Base-by-base conservation (phyloP, 2,888 invertebrate genomes). In the Scaptomyza tumidula region DNA sequence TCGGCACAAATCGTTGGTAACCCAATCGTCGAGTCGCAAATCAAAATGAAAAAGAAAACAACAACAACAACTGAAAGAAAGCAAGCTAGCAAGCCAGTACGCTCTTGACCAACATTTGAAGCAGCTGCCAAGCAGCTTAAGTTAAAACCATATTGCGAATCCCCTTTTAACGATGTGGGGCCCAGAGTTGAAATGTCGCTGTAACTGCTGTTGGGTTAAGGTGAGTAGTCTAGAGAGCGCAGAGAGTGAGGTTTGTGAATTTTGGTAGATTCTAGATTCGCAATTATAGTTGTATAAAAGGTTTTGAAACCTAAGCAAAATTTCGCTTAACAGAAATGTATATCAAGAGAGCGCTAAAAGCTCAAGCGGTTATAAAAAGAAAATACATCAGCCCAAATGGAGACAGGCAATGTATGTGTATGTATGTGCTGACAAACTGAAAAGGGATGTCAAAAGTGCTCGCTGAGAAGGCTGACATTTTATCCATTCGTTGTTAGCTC, bases 91-190 rank as follows among this genome's bases (percentile, higher is more conserved):
- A 41, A 55, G 44, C 13, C 63, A 75, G 69, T 69, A 45, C 58
- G 48, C 75, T 54, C 73, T 81, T 81, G 73, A 71, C 80, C 80
- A 80, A 76, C 73, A 73, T 76, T 76, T 73, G 64, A 70, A 59
- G 48, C 58, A 60, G 54, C 62, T 67, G 69, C 45, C 53, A 48
- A 31, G 31, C n/a, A 24, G 39, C 39, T 14, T 14, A 39, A 39
- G 39, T 39, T 41, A 41, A 41, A 14, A 27, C 45, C 10, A 14
- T 45, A 56, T 48, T 39, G 45, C 24, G 44, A 44, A 43, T 33
- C 45, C 11, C 39, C 45, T 58, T 61, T 63, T 65, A 62, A 44
- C 24, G 59, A 66, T 63, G 65, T 45, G 53, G 52, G 13, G n/a
- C 33, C 33, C 48, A 24, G 37, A 54, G 44, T 1, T 29, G n/a